Base-by-base conservation (phyloP, 2,113 vertebrate genomes). In the Pleuronectes platessa region DNA sequence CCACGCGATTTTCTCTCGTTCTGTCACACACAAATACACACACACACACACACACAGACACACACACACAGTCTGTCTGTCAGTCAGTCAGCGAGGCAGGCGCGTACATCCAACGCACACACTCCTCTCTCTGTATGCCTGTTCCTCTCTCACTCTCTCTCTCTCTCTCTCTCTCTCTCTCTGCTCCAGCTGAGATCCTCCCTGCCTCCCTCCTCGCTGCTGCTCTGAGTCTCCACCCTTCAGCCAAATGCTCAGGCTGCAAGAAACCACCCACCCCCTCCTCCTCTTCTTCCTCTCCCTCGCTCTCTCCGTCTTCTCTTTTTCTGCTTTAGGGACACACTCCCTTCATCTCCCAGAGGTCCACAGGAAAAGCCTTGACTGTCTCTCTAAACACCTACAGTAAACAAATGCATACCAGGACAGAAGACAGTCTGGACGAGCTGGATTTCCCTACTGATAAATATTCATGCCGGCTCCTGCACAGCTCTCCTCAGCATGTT, bases 191-290 rank as follows among this genome's bases (percentile, higher is more conserved):
- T 87, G 81, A 89, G 81, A 88, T 78, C 83, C 86, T 82, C 86
- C 81, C 84, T 82, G 56, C 79, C 77, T 82, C 68, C 85, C 86
- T 84, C 84, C 83, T 80, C 84, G 18, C 65, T 86, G 81, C 87
- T 84, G 71, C 85, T 82, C 82, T 61, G 74, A 91, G 90, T 92
- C 93, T 92, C 92, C 93, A 92, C 93, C 93, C 91, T 90, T 81
- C 84, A 90, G 86, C 81, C 70, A 70, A 83, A 68, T 47, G 70
- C 80, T 83, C 68, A 13, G 90, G 73, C 90, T 89, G 78, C 86
- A 82, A 89, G 87, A 91, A 86, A 78, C 76, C 54, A 77, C 71
- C 78, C 80, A 74, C 81, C 78, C 66, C 76, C 53, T 81, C 79
- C 54, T 63, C 21, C 49, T 55, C 64, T 37, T 61, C 31, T 31